Percentiles rank a stretch among this genome's conserved stretches.
Conservation (phyloP, 2,888 invertebrate species). For the Scrobipalpa costella region DNA sequence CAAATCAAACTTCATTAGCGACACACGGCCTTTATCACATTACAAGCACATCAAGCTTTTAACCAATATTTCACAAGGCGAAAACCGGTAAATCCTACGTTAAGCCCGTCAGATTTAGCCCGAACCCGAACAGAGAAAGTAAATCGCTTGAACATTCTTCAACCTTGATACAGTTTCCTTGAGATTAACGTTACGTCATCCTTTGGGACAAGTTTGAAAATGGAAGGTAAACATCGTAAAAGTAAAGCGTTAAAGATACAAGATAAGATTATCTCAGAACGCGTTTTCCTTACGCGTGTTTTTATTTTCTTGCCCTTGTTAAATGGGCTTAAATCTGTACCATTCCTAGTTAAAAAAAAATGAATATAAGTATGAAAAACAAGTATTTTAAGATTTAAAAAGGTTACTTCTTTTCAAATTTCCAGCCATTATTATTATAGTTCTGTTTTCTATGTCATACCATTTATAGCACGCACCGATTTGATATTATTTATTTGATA, state of each 20-base stretch:
- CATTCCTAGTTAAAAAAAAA: neutral
- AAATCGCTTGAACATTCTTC: slow-evolving; percentile 36
- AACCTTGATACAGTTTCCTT: slow-evolving; percentile 39
- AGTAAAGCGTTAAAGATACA: slow-evolving; percentile 28
- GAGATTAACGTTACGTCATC: slow-evolving; percentile 29
- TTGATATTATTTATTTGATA: neutral
- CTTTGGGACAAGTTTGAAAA: neutral
- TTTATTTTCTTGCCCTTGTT: neutral
- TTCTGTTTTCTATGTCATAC: too few species aligned
- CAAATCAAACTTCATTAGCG: neutral
- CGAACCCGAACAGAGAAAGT: slow-evolving; percentile 39
- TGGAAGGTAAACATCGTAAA: slow-evolving; percentile 2
- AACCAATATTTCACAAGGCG: neutral
- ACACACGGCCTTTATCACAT: neutral
- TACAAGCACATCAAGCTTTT: neutral
- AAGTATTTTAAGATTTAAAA: too few species aligned
- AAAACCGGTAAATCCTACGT: neutral
- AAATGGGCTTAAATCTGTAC: neutral
- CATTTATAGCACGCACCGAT: too few species aligned
- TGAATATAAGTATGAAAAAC: too few species aligned
- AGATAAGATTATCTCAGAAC: slow-evolving; percentile 9
- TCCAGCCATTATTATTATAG: too few species aligned
- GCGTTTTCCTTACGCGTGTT: neutral
- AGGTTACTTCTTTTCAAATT: too few species aligned
- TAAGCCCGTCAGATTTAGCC: neutral